These are phyloP conservation scores for Corvus cornix DNA, from an alignment of 2,113 vertebrate species.

Conservation along the genomic window DNA sequence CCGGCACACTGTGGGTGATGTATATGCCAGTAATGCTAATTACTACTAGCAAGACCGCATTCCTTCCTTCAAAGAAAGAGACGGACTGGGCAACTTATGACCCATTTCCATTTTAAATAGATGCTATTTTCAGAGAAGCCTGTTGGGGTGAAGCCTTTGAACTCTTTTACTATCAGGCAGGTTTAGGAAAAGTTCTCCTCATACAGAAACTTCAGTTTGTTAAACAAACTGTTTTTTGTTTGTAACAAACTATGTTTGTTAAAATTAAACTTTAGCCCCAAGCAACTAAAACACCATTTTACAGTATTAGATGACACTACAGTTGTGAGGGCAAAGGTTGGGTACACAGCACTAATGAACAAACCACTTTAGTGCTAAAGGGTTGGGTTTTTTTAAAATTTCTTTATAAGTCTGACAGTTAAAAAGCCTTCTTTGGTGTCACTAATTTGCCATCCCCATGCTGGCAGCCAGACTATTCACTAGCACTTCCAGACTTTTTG, in stretches of 20 bases:
- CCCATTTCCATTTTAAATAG: slow-evolving; percentile 57
- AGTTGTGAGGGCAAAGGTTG: neutral
- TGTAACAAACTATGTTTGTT: neutral
- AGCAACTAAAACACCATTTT: neutral
- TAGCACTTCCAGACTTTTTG: neutral
- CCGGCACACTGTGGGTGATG: neutral
- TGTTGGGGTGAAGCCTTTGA: neutral
- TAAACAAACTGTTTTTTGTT: no score
- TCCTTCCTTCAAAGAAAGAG: slow-evolving; percentile 32
- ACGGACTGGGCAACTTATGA: neutral
- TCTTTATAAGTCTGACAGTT: neutral
- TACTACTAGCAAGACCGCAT: neutral
- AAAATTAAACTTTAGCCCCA: neutral
- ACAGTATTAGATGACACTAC: neutral
- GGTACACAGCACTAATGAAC: neutral
- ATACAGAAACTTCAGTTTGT: neutral
- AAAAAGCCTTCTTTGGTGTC: neutral
- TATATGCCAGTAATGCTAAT: slow-evolving; percentile 39
- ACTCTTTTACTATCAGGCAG: neutral
- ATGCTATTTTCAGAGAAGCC: neutral
- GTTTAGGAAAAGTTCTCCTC: neutral
- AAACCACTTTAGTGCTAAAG: neutral
- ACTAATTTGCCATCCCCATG: neutral
- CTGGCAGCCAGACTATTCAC: neutral
- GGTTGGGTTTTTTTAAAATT: no score